Percentiles rank a stretch among this genome's conserved stretches.
Conservation (phyloP, 2,113 vertebrate species). For the Artemisiospiza belli region DNA sequence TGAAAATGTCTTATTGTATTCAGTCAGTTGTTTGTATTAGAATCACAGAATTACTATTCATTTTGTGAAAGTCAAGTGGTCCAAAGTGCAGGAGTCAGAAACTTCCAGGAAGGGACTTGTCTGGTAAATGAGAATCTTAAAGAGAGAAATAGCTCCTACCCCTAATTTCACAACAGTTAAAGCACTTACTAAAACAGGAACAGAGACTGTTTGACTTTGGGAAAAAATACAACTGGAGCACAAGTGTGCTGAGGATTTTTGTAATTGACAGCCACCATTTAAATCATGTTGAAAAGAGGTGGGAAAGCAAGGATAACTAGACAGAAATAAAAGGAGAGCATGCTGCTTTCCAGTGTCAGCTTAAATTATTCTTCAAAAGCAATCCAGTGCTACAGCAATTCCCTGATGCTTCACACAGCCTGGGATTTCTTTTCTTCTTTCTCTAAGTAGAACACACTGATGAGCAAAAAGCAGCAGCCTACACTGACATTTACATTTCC, state of each 20-base stretch:
- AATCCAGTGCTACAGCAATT: background rate
- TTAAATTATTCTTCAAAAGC: background rate
- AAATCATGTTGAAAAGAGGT: background rate
- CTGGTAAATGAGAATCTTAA: background rate
- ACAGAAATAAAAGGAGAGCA: background rate
- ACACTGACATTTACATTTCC: background rate
- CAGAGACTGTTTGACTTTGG: background rate
- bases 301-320: background rate
- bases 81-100: background rate
- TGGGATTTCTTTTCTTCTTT: background rate
- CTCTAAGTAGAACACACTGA: background rate
- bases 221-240: background rate
- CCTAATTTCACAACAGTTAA: background rate
- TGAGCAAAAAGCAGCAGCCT: background rate
- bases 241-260: background rate
- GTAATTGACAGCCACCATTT: background rate
- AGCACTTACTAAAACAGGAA: background rate
- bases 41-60: background rate
- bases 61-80: background rate
- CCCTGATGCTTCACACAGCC: background rate
- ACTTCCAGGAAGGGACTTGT: background rate
- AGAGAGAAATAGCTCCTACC: background rate
- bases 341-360: background rate
- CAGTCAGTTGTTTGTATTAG: background rate
- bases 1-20: background rate